These are phyloP conservation scores for Malurus alboscapulatus DNA, from an alignment of 2,113 vertebrate species.

Conservation along the genomic window DNA sequence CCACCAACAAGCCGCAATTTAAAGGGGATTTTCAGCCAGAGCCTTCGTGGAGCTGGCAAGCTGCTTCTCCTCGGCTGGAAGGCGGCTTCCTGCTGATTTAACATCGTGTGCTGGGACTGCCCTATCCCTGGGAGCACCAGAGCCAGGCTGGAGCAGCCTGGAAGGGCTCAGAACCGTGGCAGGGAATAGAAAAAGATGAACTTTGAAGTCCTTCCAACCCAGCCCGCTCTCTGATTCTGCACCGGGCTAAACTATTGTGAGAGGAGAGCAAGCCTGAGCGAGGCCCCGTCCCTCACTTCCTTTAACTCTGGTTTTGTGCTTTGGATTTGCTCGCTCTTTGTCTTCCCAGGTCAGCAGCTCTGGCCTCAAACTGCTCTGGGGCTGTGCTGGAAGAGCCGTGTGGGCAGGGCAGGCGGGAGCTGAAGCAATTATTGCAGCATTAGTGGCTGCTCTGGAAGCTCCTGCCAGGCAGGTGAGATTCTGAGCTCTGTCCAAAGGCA, in stretches of 20 bases:
- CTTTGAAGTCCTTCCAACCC: not conserved
- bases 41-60: not conserved
- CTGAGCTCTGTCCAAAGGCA: not conserved
- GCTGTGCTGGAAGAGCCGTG: not conserved
- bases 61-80: not conserved
- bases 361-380: not conserved
- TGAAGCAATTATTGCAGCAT: constrained; percentile 23
- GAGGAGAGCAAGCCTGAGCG: not conserved
- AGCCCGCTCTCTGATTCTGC: not conserved
- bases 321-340: not conserved
- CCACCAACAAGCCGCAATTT: not conserved
- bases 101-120: rapidly evolving
- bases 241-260: not conserved
- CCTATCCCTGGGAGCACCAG: not conserved
- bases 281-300: not conserved
- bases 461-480: constrained; percentile 24
- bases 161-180: not conserved
- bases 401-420: not conserved
- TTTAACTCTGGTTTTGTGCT: not conserved
- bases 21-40: not conserved
- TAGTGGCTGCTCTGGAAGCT: constrained; percentile 17
- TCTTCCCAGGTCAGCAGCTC: not conserved
- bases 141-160: not conserved
- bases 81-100: not conserved
- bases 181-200: not conserved